Conservation (phyloP, 2,797 vertebrate genomes). For the Lates japonicus region DNA sequence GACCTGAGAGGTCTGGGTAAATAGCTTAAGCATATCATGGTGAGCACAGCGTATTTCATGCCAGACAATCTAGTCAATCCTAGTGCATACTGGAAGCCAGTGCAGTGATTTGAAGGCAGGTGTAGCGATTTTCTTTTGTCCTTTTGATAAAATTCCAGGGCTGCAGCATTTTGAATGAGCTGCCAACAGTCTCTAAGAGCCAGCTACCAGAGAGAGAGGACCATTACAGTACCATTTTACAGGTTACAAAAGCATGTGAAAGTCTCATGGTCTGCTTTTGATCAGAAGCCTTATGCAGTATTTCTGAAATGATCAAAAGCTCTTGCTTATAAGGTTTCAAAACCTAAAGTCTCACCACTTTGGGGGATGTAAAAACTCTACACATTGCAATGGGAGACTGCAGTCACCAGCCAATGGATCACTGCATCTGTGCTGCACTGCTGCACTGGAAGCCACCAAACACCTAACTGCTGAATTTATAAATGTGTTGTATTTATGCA, state of each 20-base stretch:
- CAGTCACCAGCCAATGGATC: slow-evolving; percentile 8
- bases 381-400: slow-evolving; percentile 17
- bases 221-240: background rate
- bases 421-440: slow-evolving; percentile 52
- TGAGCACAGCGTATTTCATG: background rate
- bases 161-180: slow-evolving; percentile 4
- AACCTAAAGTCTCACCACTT: background rate
- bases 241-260: background rate
- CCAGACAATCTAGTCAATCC: background rate
- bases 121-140: background rate
- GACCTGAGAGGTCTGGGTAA: background rate
- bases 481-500: slow-evolving; percentile 12
- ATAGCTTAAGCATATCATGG: background rate
- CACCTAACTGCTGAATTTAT: slow-evolving; percentile 1
- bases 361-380: background rate
- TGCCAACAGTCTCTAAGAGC: background rate
- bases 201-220: background rate
- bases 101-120: background rate
- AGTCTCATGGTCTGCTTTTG: background rate
- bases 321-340: background rate
- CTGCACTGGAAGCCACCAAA: slow-evolving; percentile 43
- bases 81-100: background rate
- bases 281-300: background rate
- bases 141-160: background rate
- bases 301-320: background rate